Evolutionary conservation across 2,888 invertebrate genomes (phyloP), one percentile per base, ranked within the genome.

Genomic region (Oscheius sp.): DNA sequence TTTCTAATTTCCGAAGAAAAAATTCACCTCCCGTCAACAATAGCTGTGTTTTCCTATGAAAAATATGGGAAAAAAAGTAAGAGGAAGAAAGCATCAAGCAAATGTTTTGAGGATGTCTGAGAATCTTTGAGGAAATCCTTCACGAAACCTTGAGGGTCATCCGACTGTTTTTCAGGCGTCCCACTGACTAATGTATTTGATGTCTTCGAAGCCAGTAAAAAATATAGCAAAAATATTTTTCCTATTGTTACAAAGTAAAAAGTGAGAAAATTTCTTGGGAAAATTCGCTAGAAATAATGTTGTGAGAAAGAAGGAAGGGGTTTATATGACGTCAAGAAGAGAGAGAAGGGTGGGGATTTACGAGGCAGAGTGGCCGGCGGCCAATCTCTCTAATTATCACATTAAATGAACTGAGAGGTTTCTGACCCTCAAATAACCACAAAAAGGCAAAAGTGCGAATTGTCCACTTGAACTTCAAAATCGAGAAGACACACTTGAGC

Each of bases 321-420:
- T 36, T 36, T 8, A 22, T 20, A 44, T 59, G 59, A 59, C 59
- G 59, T 57, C 59, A 59, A 24, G 59, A 28, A 59, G 36, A 56
- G 50, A 28, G 50, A 20, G 49, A 36, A 30, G 54, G 28, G 59
- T 22, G 41, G 26, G 41, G 59, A 59, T 59, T 59, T 59, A 59
- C 41, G 59, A 54, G 54, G 24, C 22, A 47, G 54, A 38, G 59
- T 59, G 59, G 41, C 59, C 59, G 59, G 44, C 59, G 26, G 44
- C 59, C 59, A 59, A 59, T 59, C 59, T 59, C 30, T 59, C 59
- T 44, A 59, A 59, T 59, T 59, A 59, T 59, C 59, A 59, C 59
- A 59, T 59, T 59, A 59, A 59, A 59, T 44, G 59, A 54, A 54
- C 54, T 54, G 54, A n/a, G 54, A 32, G 36, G 50, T 8, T 22